phyloP scores from a whole-genome alignment of 2,797 vertebrate species.

The Lithobates sylvaticus region DNA sequence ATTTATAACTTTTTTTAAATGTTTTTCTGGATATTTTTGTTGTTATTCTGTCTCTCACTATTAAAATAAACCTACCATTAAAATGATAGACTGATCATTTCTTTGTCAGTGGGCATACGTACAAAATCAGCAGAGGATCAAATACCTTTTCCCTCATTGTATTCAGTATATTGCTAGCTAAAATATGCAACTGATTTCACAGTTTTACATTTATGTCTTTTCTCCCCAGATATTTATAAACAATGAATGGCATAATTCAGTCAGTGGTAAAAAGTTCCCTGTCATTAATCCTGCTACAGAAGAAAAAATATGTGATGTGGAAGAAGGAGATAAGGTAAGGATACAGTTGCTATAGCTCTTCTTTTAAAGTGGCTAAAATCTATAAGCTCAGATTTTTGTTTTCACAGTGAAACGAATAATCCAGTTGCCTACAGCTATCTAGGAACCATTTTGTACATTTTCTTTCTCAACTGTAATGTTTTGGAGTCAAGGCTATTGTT shows the following conservation, averaged over 20 bases:
- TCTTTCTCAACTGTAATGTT: no score
- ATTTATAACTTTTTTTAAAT: no score
- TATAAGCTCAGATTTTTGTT: not conserved
- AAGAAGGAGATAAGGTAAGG: slow-evolving; percentile 84
- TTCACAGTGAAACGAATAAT: no score
- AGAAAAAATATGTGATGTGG: slow-evolving; percentile 85
- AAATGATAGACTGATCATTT: no score
- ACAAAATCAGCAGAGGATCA: no score
- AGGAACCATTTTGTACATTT: no score
- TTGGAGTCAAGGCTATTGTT: no score
- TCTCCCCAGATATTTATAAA: slow-evolving; percentile 87
- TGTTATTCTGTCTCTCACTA: no score
- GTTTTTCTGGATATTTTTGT: no score
- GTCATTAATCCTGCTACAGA: slow-evolving; percentile 84
- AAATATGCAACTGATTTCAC: not conserved
- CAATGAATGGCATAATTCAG: slow-evolving; percentile 86
- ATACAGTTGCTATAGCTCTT: not conserved
- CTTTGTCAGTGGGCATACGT: no score
- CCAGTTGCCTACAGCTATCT: not conserved
- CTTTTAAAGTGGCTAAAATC: not conserved
- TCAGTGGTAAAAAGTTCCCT: slow-evolving; percentile 83
- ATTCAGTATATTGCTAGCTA: not conserved
- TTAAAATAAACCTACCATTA: no score
- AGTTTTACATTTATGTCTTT: slow-evolving; percentile 42
- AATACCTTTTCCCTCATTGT: no score